phyloP scores from a whole-genome alignment of 2,888 invertebrate species.

The Lepidocyrtinus sp. region DNA sequence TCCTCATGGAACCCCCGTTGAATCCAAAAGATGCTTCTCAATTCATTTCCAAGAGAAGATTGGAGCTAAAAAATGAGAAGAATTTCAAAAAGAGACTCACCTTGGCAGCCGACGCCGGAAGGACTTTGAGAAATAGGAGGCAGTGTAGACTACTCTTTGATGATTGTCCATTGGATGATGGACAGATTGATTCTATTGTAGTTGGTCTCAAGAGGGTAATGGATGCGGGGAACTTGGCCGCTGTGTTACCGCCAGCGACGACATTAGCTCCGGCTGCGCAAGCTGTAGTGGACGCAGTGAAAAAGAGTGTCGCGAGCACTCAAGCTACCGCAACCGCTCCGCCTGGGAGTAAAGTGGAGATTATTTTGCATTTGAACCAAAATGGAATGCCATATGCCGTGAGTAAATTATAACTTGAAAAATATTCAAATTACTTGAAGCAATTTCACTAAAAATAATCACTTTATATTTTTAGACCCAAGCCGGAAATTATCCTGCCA shows the following conservation, averaged over 20 bases:
- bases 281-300: constrained; percentile 32
- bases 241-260: constrained; percentile 6
- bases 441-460: background rate
- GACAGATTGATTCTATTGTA: constrained; percentile 48
- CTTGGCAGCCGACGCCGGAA: constrained; percentile 36
- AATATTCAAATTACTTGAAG: background rate
- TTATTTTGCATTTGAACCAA: constrained; percentile 59
- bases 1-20: background rate
- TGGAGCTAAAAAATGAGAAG: constrained; percentile 29
- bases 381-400: constrained; percentile 44
- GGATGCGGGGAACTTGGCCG: constrained; percentile 24
- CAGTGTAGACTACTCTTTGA: constrained; percentile 58
- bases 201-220: constrained; percentile 51
- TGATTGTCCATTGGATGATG: constrained; percentile 51
- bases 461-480: background rate
- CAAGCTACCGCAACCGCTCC: background rate
- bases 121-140: constrained; percentile 34
- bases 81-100: constrained; percentile 36
- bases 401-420: background rate
- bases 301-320: constrained; percentile 1
- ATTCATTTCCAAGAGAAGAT: constrained; percentile 32
- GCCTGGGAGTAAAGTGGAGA: constrained; percentile 61
- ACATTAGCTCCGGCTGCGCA: constrained; percentile 23
- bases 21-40: background rate
- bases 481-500: background rate